Conservation (phyloP, 2,888 invertebrate species). For the Drosophila monieri region DNA sequence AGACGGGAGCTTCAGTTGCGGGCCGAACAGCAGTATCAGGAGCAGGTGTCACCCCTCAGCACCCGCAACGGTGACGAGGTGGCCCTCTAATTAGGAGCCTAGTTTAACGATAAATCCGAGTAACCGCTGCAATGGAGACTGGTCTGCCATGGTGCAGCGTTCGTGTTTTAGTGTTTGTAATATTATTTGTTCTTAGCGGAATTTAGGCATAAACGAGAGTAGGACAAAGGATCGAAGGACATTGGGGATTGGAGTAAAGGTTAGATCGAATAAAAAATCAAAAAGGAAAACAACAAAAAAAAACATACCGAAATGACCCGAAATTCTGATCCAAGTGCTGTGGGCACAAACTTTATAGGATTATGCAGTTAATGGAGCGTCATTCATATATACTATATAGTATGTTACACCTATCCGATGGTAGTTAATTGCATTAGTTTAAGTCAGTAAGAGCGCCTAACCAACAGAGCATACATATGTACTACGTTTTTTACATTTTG, state of each 20-base stretch:
- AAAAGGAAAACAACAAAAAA: conserved; percentile 5
- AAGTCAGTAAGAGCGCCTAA: conserved; percentile 41
- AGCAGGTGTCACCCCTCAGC: conserved; percentile 62
- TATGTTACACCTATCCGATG: conserved; percentile 46
- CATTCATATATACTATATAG: conserved; percentile 39
- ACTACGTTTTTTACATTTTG: conserved; percentile 77
- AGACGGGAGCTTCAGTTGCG: conserved; percentile 70
- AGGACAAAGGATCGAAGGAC: conserved; percentile 6
- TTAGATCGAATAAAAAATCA: conserved; percentile 61
- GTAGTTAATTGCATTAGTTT: conserved; percentile 45
- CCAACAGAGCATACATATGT: conserved; percentile 47
- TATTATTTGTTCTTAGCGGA: conserved; percentile 45
- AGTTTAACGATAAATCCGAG: conserved; percentile 30
- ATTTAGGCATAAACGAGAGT: conserved; percentile 37
- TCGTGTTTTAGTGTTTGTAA: conserved; percentile 45
- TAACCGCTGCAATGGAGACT: conserved; percentile 46
- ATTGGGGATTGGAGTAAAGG: conserved; percentile 13
- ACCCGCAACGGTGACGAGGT: conserved; percentile 79
- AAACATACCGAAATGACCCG: not conserved
- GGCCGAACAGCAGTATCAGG: conserved; percentile 70
- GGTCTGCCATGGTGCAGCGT: conserved; percentile 49
- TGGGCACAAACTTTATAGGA: conserved; percentile 33
- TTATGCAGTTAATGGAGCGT: conserved; percentile 22
- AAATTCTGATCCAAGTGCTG: conserved; percentile 19
- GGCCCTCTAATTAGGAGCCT: conserved; percentile 67